Evolutionary conservation across 2,888 invertebrate species (phyloP).

Genomic region (Metalampra italica): DNA sequence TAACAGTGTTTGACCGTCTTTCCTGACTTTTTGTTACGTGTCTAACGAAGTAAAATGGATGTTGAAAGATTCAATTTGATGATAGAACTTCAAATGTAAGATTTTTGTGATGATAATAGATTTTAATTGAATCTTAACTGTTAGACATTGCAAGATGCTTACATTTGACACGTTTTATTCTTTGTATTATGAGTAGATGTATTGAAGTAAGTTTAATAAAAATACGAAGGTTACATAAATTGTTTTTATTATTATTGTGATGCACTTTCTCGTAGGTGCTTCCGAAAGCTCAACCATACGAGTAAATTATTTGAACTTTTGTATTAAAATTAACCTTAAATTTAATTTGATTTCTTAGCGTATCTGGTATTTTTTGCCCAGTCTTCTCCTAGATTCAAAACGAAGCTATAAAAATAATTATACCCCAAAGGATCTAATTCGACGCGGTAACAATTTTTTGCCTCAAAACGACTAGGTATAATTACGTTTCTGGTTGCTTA

Average conservation of each 20-base stretch:
- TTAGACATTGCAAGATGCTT: neutral
- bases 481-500: slow-evolving; percentile 2
- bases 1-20: slow-evolving; percentile 2
- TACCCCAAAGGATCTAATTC: too few relatives aligned
- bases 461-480: neutral
- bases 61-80: neutral
- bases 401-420: too few relatives aligned
- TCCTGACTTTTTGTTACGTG: neutral
- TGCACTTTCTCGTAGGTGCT: too few relatives aligned
- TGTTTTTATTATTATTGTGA: too few relatives aligned
- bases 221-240: too few relatives aligned
- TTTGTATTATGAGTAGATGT: neutral
- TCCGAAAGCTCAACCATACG: too few relatives aligned
- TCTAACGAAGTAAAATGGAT: neutral
- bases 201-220: neutral
- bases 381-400: too few relatives aligned
- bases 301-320: too few relatives aligned
- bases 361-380: too few relatives aligned
- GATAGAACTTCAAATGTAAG: neutral
- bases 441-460: neutral
- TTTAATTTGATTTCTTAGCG: too few relatives aligned
- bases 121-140: neutral
- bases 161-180: too few relatives aligned
- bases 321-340: too few relatives aligned
- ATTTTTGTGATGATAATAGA: neutral